These are phyloP conservation scores for Lacanobia oleracea DNA, from an alignment of 2,888 invertebrate species.

Conservation along the genomic window DNA sequence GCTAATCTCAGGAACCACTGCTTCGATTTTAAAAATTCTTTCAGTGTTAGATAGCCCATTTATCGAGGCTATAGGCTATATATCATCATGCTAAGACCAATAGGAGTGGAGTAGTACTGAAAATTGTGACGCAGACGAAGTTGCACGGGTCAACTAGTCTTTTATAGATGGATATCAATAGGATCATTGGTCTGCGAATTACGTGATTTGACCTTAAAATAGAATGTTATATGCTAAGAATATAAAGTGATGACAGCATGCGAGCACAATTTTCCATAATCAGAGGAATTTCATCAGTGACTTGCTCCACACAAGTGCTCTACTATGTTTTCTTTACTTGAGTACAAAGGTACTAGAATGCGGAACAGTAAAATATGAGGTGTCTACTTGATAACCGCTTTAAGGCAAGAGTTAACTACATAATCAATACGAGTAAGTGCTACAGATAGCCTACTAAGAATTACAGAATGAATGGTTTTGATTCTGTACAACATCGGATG, in stretches of 20 bases:
- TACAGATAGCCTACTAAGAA: neutral
- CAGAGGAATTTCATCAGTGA: conserved; percentile 25
- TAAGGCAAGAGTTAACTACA: conserved; percentile 17
- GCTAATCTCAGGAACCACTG: too few relatives aligned
- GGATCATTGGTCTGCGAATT: conserved; percentile 29
- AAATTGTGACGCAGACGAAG: too few relatives aligned
- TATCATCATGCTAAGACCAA: too few relatives aligned
- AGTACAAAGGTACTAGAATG: conserved; percentile 36
- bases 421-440: conserved; percentile 19
- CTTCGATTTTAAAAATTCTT: too few relatives aligned
- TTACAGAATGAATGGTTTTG: neutral
- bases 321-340: conserved; percentile 5
- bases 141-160: too few relatives aligned
- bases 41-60: too few relatives aligned
- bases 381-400: conserved; percentile 34
- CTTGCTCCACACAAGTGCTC: conserved; percentile 8
- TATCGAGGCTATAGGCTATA: too few relatives aligned
- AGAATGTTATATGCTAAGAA: conserved; percentile 24
- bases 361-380: conserved; percentile 38
- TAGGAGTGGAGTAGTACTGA: too few relatives aligned
- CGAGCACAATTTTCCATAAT: conserved; percentile 12
- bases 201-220: conserved; percentile 47
- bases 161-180: conserved; percentile 37
- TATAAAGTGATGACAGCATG: conserved; percentile 25
- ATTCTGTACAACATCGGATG: neutral